These are phyloP conservation scores for Poecilus cupreus DNA, from an alignment of 2,888 invertebrate genomes.

Conservation along the genomic window DNA sequence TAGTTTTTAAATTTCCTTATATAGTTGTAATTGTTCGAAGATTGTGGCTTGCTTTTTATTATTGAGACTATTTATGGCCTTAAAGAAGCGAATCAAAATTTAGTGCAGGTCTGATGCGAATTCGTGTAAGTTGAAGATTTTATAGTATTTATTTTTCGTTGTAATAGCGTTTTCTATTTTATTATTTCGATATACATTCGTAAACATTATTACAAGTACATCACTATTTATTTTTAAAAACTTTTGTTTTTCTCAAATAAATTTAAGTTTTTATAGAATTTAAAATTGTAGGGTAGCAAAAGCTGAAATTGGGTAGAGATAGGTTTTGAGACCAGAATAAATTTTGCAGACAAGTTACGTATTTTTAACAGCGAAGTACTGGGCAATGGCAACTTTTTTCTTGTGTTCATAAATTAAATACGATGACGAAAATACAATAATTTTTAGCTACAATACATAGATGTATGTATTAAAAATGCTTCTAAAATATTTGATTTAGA, in stretches of 20 bases:
- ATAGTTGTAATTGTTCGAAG: conserved; percentile 36
- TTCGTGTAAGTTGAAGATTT: conserved; percentile 42
- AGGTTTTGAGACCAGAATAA: conserved; percentile 38
- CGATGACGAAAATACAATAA: conserved; percentile 17
- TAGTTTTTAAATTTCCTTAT: conserved; percentile 49
- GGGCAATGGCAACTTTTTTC: conserved; percentile 31
- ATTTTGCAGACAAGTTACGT: conserved; percentile 4
- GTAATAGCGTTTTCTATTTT: conserved; percentile 33
- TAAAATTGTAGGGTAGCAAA: conserved; percentile 4
- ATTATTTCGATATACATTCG: conserved; percentile 31
- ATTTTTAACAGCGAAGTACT: conserved; percentile 25
- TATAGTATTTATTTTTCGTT: conserved; percentile 55
- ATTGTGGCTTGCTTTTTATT: conserved; percentile 55
- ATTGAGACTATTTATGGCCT: conserved; percentile 56
- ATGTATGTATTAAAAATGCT: neutral
- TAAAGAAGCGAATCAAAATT: conserved; percentile 57
- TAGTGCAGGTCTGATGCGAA: conserved; percentile 44
- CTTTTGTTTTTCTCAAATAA: conserved; percentile 2
- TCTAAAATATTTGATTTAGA: neutral
- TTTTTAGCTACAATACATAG: conserved; percentile 2
- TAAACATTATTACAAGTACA: conserved; percentile 10
- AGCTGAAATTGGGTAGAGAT: conserved; percentile 12
- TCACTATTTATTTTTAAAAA: conserved; percentile 29
- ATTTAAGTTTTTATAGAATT: conserved; percentile 35
- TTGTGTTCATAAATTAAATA: conserved; percentile 9